Conservation (phyloP, 37 sponge, comb jelly and placozoan species). For the Chondrilla cf. caribensis region DNA sequence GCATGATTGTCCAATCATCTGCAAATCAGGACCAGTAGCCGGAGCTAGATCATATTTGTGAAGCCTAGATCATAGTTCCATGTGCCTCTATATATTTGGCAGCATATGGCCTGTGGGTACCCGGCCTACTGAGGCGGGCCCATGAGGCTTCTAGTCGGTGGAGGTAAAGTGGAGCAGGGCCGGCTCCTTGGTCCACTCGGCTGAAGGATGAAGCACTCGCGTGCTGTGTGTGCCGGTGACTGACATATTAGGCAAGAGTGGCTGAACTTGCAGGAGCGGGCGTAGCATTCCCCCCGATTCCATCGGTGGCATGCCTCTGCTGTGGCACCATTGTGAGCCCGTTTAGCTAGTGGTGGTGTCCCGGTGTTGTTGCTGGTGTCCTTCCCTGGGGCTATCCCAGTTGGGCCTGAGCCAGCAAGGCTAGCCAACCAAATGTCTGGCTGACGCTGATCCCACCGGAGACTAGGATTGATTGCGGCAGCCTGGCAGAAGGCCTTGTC, state of each 20-base stretch:
- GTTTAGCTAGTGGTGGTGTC: neutral
- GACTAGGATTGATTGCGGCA: constrained; percentile 8
- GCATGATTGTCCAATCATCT: too few relatives aligned
- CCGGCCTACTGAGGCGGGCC: too few relatives aligned
- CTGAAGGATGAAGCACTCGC: neutral
- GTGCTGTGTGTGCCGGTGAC: neutral
- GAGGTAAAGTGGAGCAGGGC: neutral
- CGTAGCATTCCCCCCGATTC: neutral
- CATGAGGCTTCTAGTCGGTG: too few relatives aligned
- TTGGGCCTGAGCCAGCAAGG: neutral
- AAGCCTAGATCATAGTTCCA: too few relatives aligned
- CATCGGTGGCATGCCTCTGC: constrained; percentile 1
- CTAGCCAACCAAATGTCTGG: constrained; percentile 25
- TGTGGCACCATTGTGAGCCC: too few relatives aligned
- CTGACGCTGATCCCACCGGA: constrained; percentile 1
- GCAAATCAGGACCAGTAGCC: too few relatives aligned
- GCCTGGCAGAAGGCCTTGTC: constrained; percentile 25
- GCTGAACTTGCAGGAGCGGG: neutral
- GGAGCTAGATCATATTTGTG: too few relatives aligned
- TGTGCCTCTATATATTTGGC: too few relatives aligned
- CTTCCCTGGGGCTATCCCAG: neutral
- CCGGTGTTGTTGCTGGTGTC: neutral
- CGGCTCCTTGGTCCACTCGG: neutral
- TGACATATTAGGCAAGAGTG: constrained; percentile 1
- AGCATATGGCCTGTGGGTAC: too few relatives aligned